phyloP scores from a whole-genome alignment of 2,797 vertebrate genomes.

The Selene dorsalis region DNA sequence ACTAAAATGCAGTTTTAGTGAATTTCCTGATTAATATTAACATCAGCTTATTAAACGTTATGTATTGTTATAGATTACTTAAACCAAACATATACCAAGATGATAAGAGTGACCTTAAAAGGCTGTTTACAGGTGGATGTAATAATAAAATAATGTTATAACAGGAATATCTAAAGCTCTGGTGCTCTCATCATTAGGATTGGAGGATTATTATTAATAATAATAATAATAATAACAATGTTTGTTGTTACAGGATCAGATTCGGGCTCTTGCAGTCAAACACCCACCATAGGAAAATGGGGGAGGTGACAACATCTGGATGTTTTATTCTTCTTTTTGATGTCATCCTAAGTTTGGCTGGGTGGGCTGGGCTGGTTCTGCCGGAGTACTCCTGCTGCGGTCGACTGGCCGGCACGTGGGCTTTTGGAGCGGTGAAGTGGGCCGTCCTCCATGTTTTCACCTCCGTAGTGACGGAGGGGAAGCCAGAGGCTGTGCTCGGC shows the following conservation, averaged over 20 bases:
- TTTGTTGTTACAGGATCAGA: constrained; percentile 31
- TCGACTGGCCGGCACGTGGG: constrained; percentile 70
- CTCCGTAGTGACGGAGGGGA: constrained; percentile 21
- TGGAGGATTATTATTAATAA: no score
- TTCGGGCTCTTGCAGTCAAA: constrained; percentile 4
- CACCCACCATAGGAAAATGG: constrained; percentile 24
- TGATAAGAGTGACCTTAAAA: no score
- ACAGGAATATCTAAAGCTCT: no score
- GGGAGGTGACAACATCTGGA: constrained; percentile 7
- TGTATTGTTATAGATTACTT: neutral
- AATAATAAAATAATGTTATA: no score
- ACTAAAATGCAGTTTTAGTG: neutral
- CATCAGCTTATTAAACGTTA: neutral
- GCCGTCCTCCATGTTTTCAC: constrained; percentile 52
- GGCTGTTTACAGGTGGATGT: no score
- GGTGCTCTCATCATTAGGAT: no score
- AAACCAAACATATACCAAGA: neutral
- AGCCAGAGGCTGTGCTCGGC: constrained; percentile 8
- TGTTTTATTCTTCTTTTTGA: constrained; percentile 61
- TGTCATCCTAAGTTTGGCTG: constrained; percentile 10
- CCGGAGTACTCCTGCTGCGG: constrained; percentile 30
- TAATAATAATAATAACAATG: neutral
- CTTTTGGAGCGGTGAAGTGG: constrained; percentile 69
- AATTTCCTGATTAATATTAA: neutral
- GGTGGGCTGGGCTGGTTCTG: constrained; percentile 50